Evolutionary conservation across 2,113 vertebrate species (phyloP).

Genomic region (Cepphus grylle): DNA sequence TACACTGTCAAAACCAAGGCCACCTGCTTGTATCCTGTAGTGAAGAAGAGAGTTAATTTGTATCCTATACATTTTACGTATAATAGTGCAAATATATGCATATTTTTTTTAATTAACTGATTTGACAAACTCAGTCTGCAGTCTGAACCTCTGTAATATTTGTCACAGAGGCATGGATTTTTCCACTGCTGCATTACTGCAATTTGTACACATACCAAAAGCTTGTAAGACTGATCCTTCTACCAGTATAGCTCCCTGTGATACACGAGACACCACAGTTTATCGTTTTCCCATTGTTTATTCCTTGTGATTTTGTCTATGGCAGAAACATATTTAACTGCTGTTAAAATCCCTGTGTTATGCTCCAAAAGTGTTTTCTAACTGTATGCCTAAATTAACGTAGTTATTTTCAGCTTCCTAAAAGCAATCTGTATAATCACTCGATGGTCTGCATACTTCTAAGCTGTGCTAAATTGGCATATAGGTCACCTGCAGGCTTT

Average conservation of each 20-base stretch:
- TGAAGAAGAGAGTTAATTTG: background rate
- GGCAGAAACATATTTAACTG: background rate
- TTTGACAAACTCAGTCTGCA: background rate
- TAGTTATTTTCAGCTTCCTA: background rate
- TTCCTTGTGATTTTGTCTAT: background rate
- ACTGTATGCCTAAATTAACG: background rate
- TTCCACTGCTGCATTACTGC: background rate
- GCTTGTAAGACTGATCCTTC: background rate
- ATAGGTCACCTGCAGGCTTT: background rate
- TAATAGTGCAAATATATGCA: background rate
- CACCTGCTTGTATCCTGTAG: background rate
- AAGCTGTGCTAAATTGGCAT: background rate
- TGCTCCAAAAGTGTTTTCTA: background rate
- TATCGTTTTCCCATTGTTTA: background rate
- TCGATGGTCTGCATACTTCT: background rate
- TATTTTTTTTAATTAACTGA: background rate
- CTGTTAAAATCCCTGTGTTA: background rate
- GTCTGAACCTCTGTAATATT: background rate
- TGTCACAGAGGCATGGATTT: background rate
- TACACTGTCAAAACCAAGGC: background rate
- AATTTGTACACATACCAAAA: background rate
- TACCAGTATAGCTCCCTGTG: background rate
- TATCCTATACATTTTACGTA: background rate
- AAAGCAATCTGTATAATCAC: background rate
- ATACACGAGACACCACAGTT: background rate